A percentile compares a stretch with the other conserved stretches of the same genome.
Evolutionary conservation across 2,888 invertebrate species (phyloP).

Genomic region (Orthosia gracilis): DNA sequence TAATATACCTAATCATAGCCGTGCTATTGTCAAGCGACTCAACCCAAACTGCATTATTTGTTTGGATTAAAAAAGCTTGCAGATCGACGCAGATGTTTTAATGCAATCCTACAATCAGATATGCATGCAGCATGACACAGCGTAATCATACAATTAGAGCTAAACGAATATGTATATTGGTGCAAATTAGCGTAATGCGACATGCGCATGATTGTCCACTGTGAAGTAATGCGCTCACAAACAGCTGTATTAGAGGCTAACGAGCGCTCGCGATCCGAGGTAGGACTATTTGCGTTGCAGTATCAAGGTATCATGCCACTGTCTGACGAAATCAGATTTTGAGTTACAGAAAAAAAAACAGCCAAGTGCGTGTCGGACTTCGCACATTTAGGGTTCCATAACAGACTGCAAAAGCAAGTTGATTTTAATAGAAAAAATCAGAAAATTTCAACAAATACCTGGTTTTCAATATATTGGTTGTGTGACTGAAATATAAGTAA

Average conservation of each 20-base stretch:
- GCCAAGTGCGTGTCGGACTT: too few relatives aligned
- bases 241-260: background rate
- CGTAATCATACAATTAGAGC: constrained; percentile 8
- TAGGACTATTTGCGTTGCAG: too few relatives aligned
- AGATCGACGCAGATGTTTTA: background rate
- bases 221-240: constrained; percentile 10
- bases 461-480: too few relatives aligned
- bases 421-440: too few relatives aligned
- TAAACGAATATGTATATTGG: constrained; percentile 9
- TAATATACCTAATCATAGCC: background rate
- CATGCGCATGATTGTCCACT: constrained; percentile 21
- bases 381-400: too few relatives aligned
- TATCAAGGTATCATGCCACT: too few relatives aligned
- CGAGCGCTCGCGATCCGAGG: constrained; percentile 3
- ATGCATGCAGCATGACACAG: constrained; percentile 8
- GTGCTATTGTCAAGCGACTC: background rate
- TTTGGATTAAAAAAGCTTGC: background rate
- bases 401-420: too few relatives aligned
- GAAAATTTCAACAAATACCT: too few relatives aligned
- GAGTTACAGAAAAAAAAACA: too few relatives aligned
- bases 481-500: too few relatives aligned
- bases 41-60: background rate
- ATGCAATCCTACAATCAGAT: background rate
- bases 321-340: too few relatives aligned
- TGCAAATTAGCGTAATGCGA: constrained; percentile 29